Evolutionary conservation across 2,888 invertebrate genomes (phyloP).

Genomic region (Drosophila eohydei): DNA sequence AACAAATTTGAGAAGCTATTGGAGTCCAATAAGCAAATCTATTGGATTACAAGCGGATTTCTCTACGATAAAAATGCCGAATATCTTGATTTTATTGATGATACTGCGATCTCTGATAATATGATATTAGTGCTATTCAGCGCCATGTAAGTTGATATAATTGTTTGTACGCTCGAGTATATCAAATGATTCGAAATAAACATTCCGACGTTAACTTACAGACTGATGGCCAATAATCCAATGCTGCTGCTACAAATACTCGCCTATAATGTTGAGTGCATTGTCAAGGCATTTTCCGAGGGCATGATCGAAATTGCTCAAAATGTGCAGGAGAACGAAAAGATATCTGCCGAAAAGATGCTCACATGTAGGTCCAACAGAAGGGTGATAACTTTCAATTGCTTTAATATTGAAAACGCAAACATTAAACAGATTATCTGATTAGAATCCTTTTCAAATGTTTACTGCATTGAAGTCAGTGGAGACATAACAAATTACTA

Average conservation of each 20-base stretch:
- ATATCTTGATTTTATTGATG: slow-evolving; percentile 84
- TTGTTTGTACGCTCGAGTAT: neutral
- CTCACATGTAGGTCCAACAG: slow-evolving; percentile 78
- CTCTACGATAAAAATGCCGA: slow-evolving; percentile 83
- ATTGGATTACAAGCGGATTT: slow-evolving; percentile 84
- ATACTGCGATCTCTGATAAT: slow-evolving; percentile 83
- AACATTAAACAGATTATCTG: too few relatives aligned
- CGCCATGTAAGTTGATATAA: slow-evolving; percentile 80
- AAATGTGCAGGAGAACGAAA: slow-evolving; percentile 83
- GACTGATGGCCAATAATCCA: slow-evolving; percentile 87
- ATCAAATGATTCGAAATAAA: slow-evolving; percentile 1
- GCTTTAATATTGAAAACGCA: neutral
- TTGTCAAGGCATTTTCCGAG: slow-evolving; percentile 87
- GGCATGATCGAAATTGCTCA: slow-evolving; percentile 84
- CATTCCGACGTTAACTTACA: slow-evolving; percentile 58
- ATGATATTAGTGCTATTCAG: slow-evolving; percentile 84
- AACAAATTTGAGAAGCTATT: slow-evolving; percentile 83
- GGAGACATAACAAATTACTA: neutral
- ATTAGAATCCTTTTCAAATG: neutral
- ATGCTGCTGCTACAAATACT: slow-evolving; percentile 88
- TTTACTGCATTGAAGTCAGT: neutral
- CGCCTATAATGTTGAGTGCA: slow-evolving; percentile 88
- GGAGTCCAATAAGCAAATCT: slow-evolving; percentile 81
- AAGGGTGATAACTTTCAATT: neutral
- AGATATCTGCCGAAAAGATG: slow-evolving; percentile 83